Conservation (phyloP, 2,113 vertebrate species). For the Periophthalmodon schlosseri region DNA sequence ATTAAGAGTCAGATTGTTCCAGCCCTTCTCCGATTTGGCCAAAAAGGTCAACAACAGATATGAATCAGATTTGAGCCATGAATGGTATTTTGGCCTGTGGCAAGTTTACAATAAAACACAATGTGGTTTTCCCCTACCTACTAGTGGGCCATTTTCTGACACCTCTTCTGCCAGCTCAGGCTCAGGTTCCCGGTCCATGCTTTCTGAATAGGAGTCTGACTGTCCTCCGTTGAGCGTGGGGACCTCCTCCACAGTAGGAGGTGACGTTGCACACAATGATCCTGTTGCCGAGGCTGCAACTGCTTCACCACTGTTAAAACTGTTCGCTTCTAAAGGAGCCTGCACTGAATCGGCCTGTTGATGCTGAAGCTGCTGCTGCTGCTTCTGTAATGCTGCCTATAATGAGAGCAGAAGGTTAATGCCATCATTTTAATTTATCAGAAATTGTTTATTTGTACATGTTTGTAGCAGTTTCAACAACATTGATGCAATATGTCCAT, state of each 20-base stretch:
- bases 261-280: constrained; percentile 45
- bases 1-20: constrained; percentile 45
- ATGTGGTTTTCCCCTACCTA: constrained; percentile 54
- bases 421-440: not conserved
- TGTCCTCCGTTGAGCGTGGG: constrained; percentile 90
- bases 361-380: constrained; percentile 69
- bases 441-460: not conserved
- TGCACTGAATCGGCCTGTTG: constrained; percentile 75
- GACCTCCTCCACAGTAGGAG: constrained; percentile 75
- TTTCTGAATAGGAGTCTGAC: constrained; percentile 82
- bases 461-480: too few relatives aligned
- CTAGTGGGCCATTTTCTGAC: constrained; percentile 92
- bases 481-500: too few relatives aligned
- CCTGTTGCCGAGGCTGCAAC: constrained; percentile 25
- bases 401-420: not conserved
- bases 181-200: constrained; percentile 84
- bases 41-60: constrained; percentile 41
- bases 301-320: constrained; percentile 62
- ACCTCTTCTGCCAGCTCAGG: constrained; percentile 87
- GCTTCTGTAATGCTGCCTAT: constrained; percentile 93
- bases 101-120: not conserved
- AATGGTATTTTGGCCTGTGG: constrained; percentile 29
- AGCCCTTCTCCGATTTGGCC: constrained; percentile 17
- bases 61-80: constrained; percentile 39
- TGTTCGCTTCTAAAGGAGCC: constrained; percentile 71